phyloP scores from a whole-genome alignment of 1,140 invertebrate genomes.

The Schlechtendalia chinensis region DNA sequence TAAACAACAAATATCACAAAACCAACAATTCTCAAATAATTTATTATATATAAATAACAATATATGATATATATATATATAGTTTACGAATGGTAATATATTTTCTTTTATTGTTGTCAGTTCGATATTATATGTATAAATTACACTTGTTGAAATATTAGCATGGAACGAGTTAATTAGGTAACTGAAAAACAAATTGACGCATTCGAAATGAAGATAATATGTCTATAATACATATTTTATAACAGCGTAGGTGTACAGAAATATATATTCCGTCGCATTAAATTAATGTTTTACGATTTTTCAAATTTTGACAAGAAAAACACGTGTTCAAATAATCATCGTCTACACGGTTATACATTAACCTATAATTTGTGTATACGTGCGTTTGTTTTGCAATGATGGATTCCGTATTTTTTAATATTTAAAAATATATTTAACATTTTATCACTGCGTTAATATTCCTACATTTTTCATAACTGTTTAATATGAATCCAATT shows the following conservation, averaged over 20 bases:
- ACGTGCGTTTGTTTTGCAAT: background rate
- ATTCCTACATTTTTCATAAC: too few species aligned
- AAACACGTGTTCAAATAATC: background rate
- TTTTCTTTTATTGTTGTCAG: background rate
- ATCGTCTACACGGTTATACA: background rate
- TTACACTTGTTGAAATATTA: constrained; percentile 15
- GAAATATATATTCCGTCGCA: background rate
- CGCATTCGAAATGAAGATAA: background rate
- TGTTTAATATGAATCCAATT: too few species aligned
- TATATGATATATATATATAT: too few species aligned
- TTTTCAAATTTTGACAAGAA: background rate
- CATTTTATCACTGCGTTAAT: too few species aligned
- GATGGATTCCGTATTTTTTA: background rate
- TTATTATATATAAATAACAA: background rate
- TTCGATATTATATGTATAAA: background rate
- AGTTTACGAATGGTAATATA: background rate
- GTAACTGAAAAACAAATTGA: background rate
- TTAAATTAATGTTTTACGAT: background rate
- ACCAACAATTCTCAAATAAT: too few species aligned
- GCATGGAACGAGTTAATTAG: background rate
- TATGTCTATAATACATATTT: background rate
- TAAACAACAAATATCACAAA: background rate
- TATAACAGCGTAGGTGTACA: background rate
- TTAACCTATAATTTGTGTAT: background rate
- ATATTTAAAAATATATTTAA: background rate